phyloP scores from a whole-genome alignment of 2,888 invertebrate species.

The Rhaphigaster nebulosa region DNA sequence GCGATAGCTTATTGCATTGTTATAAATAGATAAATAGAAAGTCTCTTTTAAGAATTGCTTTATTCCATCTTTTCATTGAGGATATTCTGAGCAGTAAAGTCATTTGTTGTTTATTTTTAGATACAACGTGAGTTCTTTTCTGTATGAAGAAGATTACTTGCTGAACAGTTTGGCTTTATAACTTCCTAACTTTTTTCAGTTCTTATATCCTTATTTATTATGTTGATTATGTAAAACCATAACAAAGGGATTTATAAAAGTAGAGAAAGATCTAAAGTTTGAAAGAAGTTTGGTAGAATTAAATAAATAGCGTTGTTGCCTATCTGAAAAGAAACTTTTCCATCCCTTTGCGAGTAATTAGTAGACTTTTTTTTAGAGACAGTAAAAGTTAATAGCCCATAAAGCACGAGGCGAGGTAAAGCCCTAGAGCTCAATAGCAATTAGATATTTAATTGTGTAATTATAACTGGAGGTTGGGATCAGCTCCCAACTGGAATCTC shows the following conservation, averaged over 20 bases:
- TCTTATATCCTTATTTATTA: too few species aligned
- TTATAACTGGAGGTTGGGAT: conserved; percentile 48
- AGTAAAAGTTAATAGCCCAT: conserved; percentile 44
- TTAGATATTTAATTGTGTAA: conserved; percentile 50
- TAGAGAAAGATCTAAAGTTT: not conserved
- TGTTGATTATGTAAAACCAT: too few species aligned
- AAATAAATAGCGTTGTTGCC: not conserved
- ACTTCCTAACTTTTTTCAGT: too few species aligned
- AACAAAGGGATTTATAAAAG: too few species aligned
- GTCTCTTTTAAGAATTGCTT: not conserved
- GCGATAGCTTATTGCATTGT: not conserved
- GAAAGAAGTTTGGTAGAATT: not conserved
- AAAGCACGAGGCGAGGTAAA: conserved; percentile 50
- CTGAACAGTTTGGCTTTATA: not conserved
- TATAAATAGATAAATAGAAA: too few species aligned
- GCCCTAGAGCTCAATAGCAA: conserved; percentile 50
- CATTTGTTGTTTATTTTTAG: not conserved
- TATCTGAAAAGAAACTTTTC: conserved; percentile 32
- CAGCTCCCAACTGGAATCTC: conserved; percentile 28
- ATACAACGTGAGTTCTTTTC: not conserved
- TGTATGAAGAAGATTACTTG: not conserved
- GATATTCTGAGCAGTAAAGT: not conserved
- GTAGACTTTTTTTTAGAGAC: conserved; percentile 39
- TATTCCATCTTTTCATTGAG: not conserved
- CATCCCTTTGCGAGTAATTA: conserved; percentile 47